These are phyloP conservation scores for Accipiter cooperii DNA, from an alignment of 2,113 vertebrate genomes.

Conservation along the genomic window DNA sequence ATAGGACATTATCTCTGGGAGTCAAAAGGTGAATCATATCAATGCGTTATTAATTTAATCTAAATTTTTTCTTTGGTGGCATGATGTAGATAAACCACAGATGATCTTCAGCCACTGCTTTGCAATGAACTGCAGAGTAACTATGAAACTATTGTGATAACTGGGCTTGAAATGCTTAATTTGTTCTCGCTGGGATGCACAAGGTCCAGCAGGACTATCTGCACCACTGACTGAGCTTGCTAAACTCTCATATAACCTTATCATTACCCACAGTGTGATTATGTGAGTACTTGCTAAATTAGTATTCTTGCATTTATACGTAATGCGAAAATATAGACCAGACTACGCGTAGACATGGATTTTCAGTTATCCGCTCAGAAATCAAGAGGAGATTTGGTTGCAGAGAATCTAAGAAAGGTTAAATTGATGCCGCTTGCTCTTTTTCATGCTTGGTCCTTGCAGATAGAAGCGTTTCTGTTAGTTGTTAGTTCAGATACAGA, in stretches of 20 bases:
- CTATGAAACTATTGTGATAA: not conserved
- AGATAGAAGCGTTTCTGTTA: not conserved
- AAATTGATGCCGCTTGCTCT: not conserved
- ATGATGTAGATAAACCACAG: not conserved
- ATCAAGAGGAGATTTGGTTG: not conserved
- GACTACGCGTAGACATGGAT: not conserved
- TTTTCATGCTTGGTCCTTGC: not conserved
- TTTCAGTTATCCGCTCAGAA: not conserved
- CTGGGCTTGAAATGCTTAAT: not conserved
- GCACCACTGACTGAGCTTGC: rapidly evolving
- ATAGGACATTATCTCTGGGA: not conserved
- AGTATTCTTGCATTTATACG: not conserved
- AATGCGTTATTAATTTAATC: not conserved
- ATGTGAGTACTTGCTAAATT: not conserved
- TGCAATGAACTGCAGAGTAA: not conserved
- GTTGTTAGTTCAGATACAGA: not conserved
- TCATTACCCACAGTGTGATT: not conserved
- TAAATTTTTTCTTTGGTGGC: not conserved
- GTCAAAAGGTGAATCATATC: not conserved
- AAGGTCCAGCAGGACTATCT: not conserved
- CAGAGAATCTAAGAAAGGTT: not conserved
- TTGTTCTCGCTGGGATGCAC: not conserved
- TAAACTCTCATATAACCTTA: not conserved
- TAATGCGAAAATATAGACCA: not conserved
- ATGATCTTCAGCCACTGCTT: not conserved